A percentile compares a stretch with the other conserved stretches of the same genome.
These are phyloP conservation scores for Ricordea florida DNA, from an alignment of 92 coral and sea anemone species.

Conservation along the genomic window DNA sequence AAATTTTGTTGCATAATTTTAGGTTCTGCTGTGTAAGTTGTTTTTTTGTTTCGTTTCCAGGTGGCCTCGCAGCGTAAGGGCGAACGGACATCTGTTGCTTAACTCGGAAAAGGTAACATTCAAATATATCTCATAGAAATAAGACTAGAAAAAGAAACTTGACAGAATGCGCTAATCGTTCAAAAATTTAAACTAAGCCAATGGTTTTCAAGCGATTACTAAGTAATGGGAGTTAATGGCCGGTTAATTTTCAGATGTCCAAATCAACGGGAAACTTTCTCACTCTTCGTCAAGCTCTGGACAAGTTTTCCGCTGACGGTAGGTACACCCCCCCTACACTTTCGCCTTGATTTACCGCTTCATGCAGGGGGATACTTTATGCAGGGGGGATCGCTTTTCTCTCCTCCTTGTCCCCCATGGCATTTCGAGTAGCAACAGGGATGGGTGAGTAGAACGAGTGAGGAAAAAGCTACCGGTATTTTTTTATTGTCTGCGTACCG, in stretches of 20 bases:
- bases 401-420: background rate
- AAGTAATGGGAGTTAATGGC: background rate
- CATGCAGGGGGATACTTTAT: background rate
- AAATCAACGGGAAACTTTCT: constrained; percentile 97
- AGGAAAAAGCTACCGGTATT: no score
- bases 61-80: constrained; percentile 94
- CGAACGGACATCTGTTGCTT: constrained; percentile 93
- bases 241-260: constrained; percentile 77
- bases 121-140: background rate
- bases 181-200: no score
- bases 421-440: no score
- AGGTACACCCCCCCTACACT: background rate
- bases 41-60: constrained; percentile 24
- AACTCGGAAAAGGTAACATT: constrained; percentile 94
- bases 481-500: no score
- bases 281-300: constrained; percentile 82
- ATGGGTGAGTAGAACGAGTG: no score
- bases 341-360: background rate
- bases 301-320: constrained; percentile 99
- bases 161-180: no score
- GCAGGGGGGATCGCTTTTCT: background rate
- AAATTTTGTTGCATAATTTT: background rate
- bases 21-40: background rate
- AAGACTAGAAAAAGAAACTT: no score
- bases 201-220: no score